Percentiles rank a stretch among this genome's conserved stretches.
Evolutionary conservation across 2,113 vertebrate species (phyloP).

Genomic region (Eurypyga helias): DNA sequence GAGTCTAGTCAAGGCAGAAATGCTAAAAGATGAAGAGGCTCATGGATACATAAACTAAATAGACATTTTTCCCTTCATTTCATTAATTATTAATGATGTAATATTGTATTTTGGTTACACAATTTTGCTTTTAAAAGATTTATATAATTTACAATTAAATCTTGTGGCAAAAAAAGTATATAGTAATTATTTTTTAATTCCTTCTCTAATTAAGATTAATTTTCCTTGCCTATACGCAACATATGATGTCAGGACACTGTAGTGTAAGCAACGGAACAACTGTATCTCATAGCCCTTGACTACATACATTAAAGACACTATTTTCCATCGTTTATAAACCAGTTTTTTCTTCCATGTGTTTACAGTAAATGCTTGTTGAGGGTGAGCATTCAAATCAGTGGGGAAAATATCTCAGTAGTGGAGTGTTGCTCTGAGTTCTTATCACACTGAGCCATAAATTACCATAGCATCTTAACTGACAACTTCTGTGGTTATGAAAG

Average conservation of each 20-base stretch:
- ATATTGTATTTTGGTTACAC: background rate
- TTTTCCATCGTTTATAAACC: conserved; percentile 8
- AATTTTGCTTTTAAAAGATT: background rate
- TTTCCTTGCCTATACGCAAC: background rate
- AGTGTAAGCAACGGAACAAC: background rate
- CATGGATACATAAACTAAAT: background rate
- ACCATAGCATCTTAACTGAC: background rate
- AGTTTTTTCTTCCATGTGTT: background rate
- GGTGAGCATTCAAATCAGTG: background rate
- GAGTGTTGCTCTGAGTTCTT: background rate
- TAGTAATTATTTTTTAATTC: background rate
- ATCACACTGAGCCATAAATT: background rate
- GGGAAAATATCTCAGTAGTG: background rate
- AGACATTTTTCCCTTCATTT: background rate
- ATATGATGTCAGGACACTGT: background rate
- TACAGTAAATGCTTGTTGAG: background rate
- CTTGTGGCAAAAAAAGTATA: background rate
- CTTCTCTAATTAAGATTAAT: background rate
- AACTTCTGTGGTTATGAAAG: background rate
- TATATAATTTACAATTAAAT: background rate
- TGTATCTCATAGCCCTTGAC: background rate
- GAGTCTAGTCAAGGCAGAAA: background rate
- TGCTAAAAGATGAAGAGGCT: background rate
- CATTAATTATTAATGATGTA: background rate
- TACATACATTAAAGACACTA: background rate